These are phyloP conservation scores for Caenorhabditis sp. DNA, from an alignment of 2,888 invertebrate genomes.

Conservation along the genomic window DNA sequence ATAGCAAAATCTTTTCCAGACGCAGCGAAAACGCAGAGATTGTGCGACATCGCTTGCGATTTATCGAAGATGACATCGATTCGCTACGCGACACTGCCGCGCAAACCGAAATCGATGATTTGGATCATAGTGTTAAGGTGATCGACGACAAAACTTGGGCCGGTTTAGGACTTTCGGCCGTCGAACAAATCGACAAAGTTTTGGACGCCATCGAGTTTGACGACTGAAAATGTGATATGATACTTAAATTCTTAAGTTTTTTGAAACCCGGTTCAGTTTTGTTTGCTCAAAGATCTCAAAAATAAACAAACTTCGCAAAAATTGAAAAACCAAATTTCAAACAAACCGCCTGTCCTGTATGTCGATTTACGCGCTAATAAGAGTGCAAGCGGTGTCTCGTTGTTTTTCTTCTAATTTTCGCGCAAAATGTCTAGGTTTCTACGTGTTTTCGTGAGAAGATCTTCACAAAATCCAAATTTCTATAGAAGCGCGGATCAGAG, in stretches of 20 bases:
- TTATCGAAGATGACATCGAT: conserved; percentile 45
- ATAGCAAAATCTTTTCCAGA: conserved; percentile 10
- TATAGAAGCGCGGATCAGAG: conserved; percentile 41
- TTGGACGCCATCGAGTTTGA: conserved; percentile 51
- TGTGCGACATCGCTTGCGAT: conserved; percentile 46
- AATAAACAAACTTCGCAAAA: no score
- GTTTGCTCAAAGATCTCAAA: no score
- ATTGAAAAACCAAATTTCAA: no score
- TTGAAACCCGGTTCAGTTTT: no score
- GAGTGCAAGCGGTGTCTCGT: neutral
- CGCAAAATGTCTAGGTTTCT: neutral
- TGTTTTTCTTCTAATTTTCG: neutral
- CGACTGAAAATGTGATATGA: neutral
- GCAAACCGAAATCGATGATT: conserved; percentile 39
- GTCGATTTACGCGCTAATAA: neutral
- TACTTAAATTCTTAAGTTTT: no score
- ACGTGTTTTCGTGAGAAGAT: neutral
- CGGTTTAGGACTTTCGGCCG: conserved; percentile 55
- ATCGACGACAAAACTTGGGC: conserved; percentile 57
- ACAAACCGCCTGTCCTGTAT: neutral
- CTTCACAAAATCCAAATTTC: conserved; percentile 41
- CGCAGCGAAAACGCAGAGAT: conserved; percentile 27
- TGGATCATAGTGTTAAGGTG: conserved; percentile 32
- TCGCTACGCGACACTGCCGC: conserved; percentile 39
- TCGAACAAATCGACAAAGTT: conserved; percentile 60